Evolutionary conservation across 2,113 vertebrate genomes (phyloP), one percentile per base, ranked within the genome.

Genomic region (Garra rufa): DNA sequence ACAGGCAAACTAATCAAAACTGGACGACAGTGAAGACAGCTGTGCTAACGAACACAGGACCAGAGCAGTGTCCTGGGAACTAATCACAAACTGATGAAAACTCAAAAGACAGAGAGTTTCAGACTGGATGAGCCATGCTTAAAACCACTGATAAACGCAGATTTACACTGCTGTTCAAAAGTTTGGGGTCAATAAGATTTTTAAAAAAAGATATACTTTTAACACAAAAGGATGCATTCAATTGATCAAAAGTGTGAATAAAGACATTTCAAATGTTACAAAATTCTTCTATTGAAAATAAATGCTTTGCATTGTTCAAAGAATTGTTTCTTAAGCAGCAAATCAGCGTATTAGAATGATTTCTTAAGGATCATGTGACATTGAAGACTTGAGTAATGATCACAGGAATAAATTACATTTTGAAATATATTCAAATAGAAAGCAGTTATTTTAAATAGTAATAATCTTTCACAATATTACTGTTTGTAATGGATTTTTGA

Each of bases 41-140:
- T 71, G 69, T 71, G 41, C 69, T 71, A 71, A 71, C 44, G 41
- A 24, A 71, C 3, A 11, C 69, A 71, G 69, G 38, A 43, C 28
- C 24, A 26, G 43, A 75, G 26, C 17, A n/a, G 28, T 9, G 74
- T 55, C 50, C n/a, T 15, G 76, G 21, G 34, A 78, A 78, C 21
- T 77, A 41, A 43, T 24, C 8, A 59, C 52, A 34, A 52, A 55
- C 43, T 14, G 15, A 28, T 75, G 48, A n/a, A 55, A 14, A 30
- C 61, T 17, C 61, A 63, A 67, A 28, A n/a, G 34, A 55, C 55
- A 69, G 30, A 69, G 30, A 34, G 1, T 10, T 9, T 5, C 65
- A 21, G 26, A 65, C 26, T 17, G 59, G 59, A 61, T 61, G 59
- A 63, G 59, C 26, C 59, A 30, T 3, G 17, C 17, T 17, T 15